These are phyloP conservation scores for Narcine bancroftii DNA, from an alignment of 2,113 vertebrate species.

Conservation along the genomic window DNA sequence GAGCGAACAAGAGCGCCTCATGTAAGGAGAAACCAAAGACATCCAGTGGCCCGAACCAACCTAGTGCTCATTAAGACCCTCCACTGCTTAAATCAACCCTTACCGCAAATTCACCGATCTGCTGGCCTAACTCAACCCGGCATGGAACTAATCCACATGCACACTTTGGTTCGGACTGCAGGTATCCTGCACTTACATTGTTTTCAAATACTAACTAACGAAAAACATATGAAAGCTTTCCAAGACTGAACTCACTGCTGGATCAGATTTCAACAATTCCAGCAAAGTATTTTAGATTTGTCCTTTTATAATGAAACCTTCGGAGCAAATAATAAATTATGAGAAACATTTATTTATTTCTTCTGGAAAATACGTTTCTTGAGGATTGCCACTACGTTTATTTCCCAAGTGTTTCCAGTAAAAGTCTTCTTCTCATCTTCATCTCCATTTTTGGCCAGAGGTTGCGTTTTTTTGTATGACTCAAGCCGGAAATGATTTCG, in stretches of 20 bases:
- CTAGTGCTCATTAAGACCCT: not conserved
- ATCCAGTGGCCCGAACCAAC: not conserved
- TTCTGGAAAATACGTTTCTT: not conserved
- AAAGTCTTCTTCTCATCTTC: not conserved
- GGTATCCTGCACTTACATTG: conserved; percentile 17
- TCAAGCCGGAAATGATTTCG: too few species aligned
- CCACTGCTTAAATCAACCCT: not conserved
- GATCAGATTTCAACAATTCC: not conserved
- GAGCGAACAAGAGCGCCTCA: not conserved
- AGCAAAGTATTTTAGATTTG: not conserved
- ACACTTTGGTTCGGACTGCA: not conserved
- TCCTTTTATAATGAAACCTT: not conserved
- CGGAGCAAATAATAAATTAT: not conserved
- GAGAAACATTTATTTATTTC: not conserved
- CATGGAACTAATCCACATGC: conserved; percentile 23
- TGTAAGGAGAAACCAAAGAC: not conserved
- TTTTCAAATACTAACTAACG: not conserved
- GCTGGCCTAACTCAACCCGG: not conserved
- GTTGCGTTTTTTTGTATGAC: too few species aligned
- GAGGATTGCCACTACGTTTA: not conserved
- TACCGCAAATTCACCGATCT: not conserved
- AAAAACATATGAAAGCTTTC: not conserved
- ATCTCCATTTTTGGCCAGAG: not conserved
- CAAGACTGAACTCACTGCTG: not conserved
- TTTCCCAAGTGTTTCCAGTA: too few species aligned